phyloP scores from a whole-genome alignment of 2,888 invertebrate genomes.

The Drosophila paucipuncta region DNA sequence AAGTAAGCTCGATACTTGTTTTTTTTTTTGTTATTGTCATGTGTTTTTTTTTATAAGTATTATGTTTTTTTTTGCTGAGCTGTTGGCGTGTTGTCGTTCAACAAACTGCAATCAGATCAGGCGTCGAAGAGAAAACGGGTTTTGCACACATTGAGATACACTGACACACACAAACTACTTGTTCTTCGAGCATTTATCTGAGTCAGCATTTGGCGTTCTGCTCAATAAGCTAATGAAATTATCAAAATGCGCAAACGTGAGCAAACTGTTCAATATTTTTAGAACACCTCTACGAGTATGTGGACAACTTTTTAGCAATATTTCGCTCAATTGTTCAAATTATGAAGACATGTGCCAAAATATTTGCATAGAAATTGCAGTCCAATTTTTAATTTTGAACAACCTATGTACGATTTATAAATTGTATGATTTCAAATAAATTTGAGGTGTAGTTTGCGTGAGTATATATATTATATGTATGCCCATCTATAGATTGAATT shows the following conservation, averaged over 20 bases:
- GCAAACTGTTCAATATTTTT: slow-evolving; percentile 8
- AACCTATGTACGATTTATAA: neutral
- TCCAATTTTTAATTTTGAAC: neutral
- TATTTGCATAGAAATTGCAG: neutral
- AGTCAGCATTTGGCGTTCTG: slow-evolving; percentile 40
- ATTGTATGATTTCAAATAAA: neutral
- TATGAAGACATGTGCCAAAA: slow-evolving; percentile 5
- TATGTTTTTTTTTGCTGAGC: slow-evolving; percentile 10
- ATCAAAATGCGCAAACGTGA: slow-evolving; percentile 35
- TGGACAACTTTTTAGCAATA: neutral
- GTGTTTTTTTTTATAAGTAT: neutral
- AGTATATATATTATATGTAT: neutral
- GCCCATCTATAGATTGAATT: slow-evolving; percentile 18
- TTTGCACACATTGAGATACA: slow-evolving; percentile 23
- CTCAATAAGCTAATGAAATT: slow-evolving; percentile 42
- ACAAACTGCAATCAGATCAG: slow-evolving; percentile 56
- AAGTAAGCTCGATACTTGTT: slow-evolving; percentile 39
- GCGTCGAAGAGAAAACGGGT: slow-evolving; percentile 51
- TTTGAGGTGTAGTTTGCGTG: neutral
- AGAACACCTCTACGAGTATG: slow-evolving; percentile 9
- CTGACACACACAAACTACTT: slow-evolving; percentile 18
- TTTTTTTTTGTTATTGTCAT: neutral
- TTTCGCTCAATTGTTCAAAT: neutral
- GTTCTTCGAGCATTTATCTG: slow-evolving; percentile 33
- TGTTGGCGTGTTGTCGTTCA: slow-evolving; percentile 31